phyloP scores from a whole-genome alignment of 2,888 invertebrate species.

The Slavum lentiscoides region DNA sequence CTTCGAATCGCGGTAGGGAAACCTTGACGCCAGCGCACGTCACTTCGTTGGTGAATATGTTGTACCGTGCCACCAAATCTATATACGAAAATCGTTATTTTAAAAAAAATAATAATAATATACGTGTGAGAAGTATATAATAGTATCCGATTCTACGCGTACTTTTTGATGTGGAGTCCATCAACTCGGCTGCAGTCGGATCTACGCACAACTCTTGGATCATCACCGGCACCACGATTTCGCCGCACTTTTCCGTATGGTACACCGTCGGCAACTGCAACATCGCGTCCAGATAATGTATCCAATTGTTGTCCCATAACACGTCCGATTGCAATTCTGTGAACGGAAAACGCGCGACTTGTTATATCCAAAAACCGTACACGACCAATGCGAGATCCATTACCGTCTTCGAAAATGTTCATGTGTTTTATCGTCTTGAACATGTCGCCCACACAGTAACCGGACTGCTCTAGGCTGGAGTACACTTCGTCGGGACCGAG shows the following conservation, averaged over 20 bases:
- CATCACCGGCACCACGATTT: not conserved
- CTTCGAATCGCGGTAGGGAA: not conserved
- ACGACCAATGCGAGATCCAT: too few relatives aligned
- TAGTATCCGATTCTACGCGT: too few relatives aligned
- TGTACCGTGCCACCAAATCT: constrained; percentile 10
- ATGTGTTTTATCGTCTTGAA: constrained; percentile 13
- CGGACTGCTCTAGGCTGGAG: constrained; percentile 8
- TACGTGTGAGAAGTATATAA: too few relatives aligned
- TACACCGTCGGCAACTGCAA: constrained; percentile 16
- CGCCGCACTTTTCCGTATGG: constrained; percentile 9
- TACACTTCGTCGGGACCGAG: constrained; percentile 8
- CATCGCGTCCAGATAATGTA: constrained; percentile 30
- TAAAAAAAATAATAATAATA: too few relatives aligned
- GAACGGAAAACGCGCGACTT: not conserved
- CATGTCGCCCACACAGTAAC: constrained; percentile 4
- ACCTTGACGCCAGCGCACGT: not conserved
- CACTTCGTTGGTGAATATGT: constrained; percentile 30
- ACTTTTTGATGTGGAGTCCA: not conserved
- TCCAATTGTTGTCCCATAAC: constrained; percentile 25
- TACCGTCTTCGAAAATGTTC: constrained; percentile 10
- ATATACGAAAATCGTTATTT: not conserved
- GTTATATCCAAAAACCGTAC: not conserved
- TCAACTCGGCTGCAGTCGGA: not conserved
- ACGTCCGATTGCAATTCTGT: not conserved
- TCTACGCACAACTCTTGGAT: constrained; percentile 12